Evolutionary conservation across 2,113 vertebrate genomes (phyloP).

Genomic region (Corapipo altera): DNA sequence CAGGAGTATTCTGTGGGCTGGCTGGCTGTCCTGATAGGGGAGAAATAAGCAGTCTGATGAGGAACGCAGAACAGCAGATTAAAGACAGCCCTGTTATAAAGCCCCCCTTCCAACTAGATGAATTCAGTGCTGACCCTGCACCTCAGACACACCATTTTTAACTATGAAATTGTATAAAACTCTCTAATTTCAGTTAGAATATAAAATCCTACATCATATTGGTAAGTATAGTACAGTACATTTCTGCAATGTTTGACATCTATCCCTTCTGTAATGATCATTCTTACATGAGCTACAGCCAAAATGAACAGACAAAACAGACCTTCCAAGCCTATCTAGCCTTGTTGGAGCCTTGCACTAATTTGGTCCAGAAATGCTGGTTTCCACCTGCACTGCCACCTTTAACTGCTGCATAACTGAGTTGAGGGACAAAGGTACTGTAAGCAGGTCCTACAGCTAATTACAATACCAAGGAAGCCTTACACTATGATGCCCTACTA

Average conservation of each 20-base stretch:
- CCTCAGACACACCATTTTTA: background rate
- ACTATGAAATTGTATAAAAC: background rate
- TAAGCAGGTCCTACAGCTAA: background rate
- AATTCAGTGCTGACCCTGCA: background rate
- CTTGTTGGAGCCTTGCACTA: background rate
- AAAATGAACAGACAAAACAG: background rate
- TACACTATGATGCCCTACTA: background rate
- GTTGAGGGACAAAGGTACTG: background rate
- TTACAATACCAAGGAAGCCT: background rate
- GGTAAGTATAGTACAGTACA: background rate
- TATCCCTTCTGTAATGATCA: background rate
- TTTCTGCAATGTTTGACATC: background rate
- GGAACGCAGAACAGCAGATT: background rate
- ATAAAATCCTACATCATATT: background rate
- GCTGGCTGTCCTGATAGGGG: constrained; percentile 24
- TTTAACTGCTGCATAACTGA: background rate
- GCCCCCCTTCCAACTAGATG: background rate
- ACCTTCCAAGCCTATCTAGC: background rate
- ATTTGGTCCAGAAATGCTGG: background rate
- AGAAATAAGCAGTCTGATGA: constrained; percentile 35
- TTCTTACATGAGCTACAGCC: background rate
- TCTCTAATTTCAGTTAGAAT: background rate
- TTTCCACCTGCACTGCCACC: background rate
- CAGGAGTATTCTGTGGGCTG: constrained; percentile 76
- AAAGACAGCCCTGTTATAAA: background rate